Base-by-base conservation (phyloP, 2,797 vertebrate species). In the Gadopsis bispinosus region DNA sequence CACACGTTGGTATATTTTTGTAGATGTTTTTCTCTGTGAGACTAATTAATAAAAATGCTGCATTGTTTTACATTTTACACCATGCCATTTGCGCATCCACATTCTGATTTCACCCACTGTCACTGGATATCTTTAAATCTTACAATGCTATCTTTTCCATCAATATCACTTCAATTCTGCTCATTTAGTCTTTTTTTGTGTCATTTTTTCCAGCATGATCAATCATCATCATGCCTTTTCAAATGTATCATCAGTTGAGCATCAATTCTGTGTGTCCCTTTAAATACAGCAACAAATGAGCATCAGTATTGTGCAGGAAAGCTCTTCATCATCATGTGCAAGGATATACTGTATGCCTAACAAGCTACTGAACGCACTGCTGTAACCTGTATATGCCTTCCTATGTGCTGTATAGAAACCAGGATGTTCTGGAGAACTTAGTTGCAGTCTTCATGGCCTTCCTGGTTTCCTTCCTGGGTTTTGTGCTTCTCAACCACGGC, bases 381-480 rank as follows among this genome's bases (percentile, higher is more conserved):
- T 48, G 4, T 69, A 47, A 81, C 17, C 22, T n/a, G 4, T 45
- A 9, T 41, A 14, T 70, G 10, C 3, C 7, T 81, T 19, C 81
- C 35, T 62, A 5, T 81, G 55, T 48, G 16, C 3, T 41, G 4
- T 54, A 8, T 60, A 99, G 98, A 90, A 99, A 99, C 79, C 96
- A 97, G 84, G 95, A 97, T 9, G 88, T 98, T 86, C 91, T 94
- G 77, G 98, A 99, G 86, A 99, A 99, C 33, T 84, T 97, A 37
- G 92, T 97, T 71, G 95, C 96, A 0, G 90, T 99, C 65, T 89
- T 96, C 55, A 95, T 99, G 81, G 96, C 98, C 2, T 93, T 97
- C 79, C 93, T 99, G 29, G 98, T 99, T 74, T 97, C 98, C 53
- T 95, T 98, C 83, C 95, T 99, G 69, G 98, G 98, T 19, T 99